Evolutionary conservation across 2,113 vertebrate species (phyloP), one percentile per base, ranked within the genome.

Genomic region (Lampris megalopsis): DNA sequence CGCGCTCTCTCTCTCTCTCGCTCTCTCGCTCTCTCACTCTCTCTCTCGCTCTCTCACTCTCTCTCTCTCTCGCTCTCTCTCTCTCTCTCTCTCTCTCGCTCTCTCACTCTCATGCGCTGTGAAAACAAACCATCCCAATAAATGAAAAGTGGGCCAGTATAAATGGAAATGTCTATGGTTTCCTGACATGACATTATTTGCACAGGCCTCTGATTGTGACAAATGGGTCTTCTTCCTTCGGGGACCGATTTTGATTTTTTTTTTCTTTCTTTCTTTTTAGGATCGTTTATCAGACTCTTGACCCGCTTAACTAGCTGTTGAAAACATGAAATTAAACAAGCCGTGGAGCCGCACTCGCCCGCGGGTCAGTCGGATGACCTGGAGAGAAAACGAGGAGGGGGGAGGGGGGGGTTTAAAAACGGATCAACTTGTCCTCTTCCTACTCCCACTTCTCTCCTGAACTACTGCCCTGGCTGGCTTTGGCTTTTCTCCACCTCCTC

Each of bases 251-350:
- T 37, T 69, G 0, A 8, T 10, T 10, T 68, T 50, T 77, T 9
- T 42, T 11, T 35, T 37, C 8, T 45, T 65, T 49, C 7, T 53
- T n/a, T 53, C 2, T 63, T 43, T 24, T 11, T 43, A 24, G 11
- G 59, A 37, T n/a, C 7, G 35, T 57, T 40, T 47, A 60, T 59
- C 9, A 1, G 9, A 67, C 36, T n/a, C 68, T 58, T 65, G 6
- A 48, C 7, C 49, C 9, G 49, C 36, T 49, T 7, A 62, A 6
- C 35, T 11, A n/a, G 9, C 56, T 38, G 13, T 43, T 69, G 2
- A 48, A 78, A 71, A 52, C 58, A 9, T 72, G 68, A 66, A 56
- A 38, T 68, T 76, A 62, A 42, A 45, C 67, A 54, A 61, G 41
- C 24, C 11, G 45, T 50, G 45, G 72, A 42, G 62, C 68, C 57